Conservation (phyloP, 2,888 invertebrate genomes). For the Polymixis flavicincta region DNA sequence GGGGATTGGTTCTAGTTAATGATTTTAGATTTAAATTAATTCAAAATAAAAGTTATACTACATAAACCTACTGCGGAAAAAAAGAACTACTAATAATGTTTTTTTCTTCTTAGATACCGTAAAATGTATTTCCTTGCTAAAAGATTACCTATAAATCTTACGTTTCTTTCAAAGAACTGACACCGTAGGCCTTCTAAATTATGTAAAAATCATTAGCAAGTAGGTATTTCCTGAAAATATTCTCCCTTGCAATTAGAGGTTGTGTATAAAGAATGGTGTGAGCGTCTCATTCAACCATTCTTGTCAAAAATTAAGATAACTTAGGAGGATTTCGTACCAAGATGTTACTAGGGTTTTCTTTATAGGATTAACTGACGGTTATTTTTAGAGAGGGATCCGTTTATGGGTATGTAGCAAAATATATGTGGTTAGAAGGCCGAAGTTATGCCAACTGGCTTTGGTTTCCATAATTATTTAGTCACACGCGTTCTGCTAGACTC, state of each 20-base stretch:
- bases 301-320: slow-evolving; percentile 3
- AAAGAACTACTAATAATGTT: too few species aligned
- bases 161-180: slow-evolving; percentile 1
- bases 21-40: neutral
- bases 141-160: neutral
- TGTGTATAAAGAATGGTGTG: neutral
- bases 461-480: neutral
- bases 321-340: neutral
- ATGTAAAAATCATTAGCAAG: slow-evolving; percentile 14
- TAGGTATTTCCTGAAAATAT: neutral
- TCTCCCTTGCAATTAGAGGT: neutral
- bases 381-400: neutral
- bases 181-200: neutral
- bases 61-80: too few species aligned
- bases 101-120: neutral
- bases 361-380: neutral
- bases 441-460: neutral
- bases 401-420: neutral
- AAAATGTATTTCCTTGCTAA: neutral
- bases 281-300: neutral
- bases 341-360: neutral
- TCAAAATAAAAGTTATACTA: too few species aligned
- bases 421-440: neutral
- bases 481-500: neutral
- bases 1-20: neutral